Conservation (phyloP, 2,113 vertebrate genomes). For the Dunckerocampus dactyliophorus region DNA sequence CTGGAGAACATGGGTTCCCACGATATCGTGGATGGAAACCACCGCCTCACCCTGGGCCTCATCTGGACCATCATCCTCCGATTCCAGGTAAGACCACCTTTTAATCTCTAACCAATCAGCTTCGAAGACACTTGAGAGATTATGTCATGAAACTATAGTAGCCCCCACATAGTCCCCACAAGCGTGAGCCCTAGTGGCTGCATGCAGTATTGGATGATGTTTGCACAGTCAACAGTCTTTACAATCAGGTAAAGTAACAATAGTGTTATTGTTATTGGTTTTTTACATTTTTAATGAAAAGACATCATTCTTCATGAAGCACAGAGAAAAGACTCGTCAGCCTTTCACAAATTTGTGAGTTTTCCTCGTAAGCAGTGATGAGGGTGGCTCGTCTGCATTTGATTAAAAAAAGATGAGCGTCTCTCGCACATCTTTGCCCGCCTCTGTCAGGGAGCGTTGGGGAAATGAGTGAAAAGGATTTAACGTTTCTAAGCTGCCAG, state of each 20-base stretch:
- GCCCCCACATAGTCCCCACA: no score
- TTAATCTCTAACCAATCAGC: no score
- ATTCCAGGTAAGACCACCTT: constrained; percentile 81
- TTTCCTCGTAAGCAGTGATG: no score
- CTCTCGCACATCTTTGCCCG: neutral
- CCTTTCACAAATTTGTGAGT: neutral
- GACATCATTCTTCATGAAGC: neutral
- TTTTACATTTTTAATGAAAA: no score
- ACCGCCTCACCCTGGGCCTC: constrained; percentile 90
- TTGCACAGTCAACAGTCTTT: no score
- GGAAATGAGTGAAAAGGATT: constrained; percentile 29
- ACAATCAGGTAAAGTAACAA: no score
- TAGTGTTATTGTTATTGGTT: no score
- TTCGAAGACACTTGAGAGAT: no score
- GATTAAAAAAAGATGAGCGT: no score
- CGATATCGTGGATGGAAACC: constrained; percentile 96
- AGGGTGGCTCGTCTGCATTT: neutral
- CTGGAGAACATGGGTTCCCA: constrained; percentile 98
- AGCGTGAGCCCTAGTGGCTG: no score
- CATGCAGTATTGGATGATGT: no score
- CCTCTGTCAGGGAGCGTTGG: constrained; percentile 11
- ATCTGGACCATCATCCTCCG: constrained; percentile 98
- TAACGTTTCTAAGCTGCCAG: constrained; percentile 34
- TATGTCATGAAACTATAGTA: no score
- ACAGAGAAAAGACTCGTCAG: neutral